These are phyloP conservation scores for Xenentodon cancila DNA, from an alignment of 2,797 vertebrate species.

Conservation along the genomic window DNA sequence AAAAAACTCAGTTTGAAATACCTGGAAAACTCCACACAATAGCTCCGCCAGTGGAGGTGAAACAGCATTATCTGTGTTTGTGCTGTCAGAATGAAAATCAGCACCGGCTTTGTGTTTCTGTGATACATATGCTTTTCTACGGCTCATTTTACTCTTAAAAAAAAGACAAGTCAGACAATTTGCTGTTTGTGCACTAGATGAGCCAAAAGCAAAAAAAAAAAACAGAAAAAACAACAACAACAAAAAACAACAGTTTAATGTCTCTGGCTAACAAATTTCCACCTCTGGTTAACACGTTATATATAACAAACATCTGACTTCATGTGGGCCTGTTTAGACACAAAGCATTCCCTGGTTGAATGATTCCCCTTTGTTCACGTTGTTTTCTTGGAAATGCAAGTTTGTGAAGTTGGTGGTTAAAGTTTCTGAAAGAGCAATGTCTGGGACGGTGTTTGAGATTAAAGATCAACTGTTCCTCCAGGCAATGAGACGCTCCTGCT, in stretches of 20 bases:
- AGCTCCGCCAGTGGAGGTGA: neutral
- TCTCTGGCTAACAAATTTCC: too few relatives aligned
- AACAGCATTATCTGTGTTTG: conserved; percentile 3
- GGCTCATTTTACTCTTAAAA: too few relatives aligned
- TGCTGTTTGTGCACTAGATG: too few relatives aligned
- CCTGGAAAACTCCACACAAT: neutral
- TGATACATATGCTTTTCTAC: too few relatives aligned
- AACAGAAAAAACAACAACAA: too few relatives aligned
- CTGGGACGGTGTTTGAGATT: neutral
- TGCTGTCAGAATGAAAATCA: conserved; percentile 2
- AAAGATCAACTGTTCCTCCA: neutral
- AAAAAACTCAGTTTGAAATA: conserved; percentile 11
- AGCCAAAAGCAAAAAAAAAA: too few relatives aligned
- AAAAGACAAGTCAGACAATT: too few relatives aligned
- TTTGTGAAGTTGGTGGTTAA: neutral
- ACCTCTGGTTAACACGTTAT: too few relatives aligned
- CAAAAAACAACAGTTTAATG: too few relatives aligned
- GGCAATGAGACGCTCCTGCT: neutral
- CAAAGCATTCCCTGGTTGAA: too few relatives aligned
- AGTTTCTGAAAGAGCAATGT: neutral
- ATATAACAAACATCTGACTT: neutral
- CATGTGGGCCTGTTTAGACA: neutral
- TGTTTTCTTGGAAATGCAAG: neutral
- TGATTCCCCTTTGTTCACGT: neutral
- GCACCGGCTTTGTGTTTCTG: too few relatives aligned